Conservation (phyloP, 2,113 vertebrate genomes). For the Lampris megalopsis region DNA sequence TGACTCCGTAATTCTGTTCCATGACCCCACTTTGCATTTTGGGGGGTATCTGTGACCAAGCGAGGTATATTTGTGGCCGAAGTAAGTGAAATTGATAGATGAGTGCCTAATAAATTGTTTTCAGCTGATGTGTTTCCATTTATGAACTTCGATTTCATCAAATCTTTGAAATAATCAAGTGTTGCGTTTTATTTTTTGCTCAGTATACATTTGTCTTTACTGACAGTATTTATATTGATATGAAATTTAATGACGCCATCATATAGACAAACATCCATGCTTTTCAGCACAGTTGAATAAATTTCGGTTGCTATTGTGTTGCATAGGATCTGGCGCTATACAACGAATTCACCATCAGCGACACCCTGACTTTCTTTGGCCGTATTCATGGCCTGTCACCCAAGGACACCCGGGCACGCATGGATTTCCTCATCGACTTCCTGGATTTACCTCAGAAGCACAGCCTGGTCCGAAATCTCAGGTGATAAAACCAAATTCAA, state of each 20-base stretch:
- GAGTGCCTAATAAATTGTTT: too few species aligned
- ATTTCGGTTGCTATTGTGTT: not conserved
- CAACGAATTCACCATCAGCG: slow-evolving; percentile 84
- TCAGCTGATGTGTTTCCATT: too few species aligned
- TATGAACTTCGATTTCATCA: too few species aligned
- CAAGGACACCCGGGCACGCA: slow-evolving; percentile 78
- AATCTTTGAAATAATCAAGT: too few species aligned
- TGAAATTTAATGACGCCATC: not conserved
- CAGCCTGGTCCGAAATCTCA: slow-evolving; percentile 82
- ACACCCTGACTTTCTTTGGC: slow-evolving; percentile 82
- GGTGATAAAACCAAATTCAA: slow-evolving; percentile 53
- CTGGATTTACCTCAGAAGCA: slow-evolving; percentile 82
- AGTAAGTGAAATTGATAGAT: too few species aligned
- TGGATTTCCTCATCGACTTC: slow-evolving; percentile 83
- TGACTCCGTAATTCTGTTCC: too few species aligned
- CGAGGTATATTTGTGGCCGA: too few species aligned
- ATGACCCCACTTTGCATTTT: too few species aligned
- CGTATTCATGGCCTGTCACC: slow-evolving; percentile 81
- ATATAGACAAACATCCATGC: not conserved
- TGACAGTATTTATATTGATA: too few species aligned
- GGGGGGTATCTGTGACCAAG: too few species aligned
- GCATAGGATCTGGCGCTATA: slow-evolving; percentile 82
- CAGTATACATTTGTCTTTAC: too few species aligned
- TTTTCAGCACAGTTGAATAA: not conserved
- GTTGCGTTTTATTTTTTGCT: too few species aligned